Evolutionary conservation across 2,113 vertebrate species (phyloP).

Genomic region (Delphinus delphis): DNA sequence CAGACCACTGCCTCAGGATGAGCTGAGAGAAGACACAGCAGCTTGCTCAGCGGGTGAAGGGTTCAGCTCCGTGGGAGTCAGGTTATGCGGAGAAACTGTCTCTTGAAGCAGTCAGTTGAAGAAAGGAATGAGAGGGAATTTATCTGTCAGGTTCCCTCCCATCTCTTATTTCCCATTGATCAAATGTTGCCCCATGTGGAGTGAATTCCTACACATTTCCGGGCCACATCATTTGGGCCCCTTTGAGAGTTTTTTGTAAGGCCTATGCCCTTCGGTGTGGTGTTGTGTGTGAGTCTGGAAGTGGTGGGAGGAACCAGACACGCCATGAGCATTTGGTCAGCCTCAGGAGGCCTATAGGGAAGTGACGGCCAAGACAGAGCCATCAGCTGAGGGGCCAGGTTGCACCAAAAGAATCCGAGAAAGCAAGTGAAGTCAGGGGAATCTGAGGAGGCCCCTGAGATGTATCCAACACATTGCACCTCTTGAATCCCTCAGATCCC

Average conservation of each 20-base stretch:
- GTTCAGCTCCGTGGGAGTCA: neutral
- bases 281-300: neutral
- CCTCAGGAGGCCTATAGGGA: neutral
- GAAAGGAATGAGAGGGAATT: neutral
- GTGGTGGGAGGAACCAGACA: neutral
- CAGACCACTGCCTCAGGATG: neutral
- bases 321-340: neutral
- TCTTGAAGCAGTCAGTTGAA: neutral
- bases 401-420: neutral
- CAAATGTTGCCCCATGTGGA: neutral
- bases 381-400: no score
- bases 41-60: neutral
- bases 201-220: neutral
- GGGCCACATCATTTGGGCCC: no score
- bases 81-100: no score
- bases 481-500: neutral
- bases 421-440: neutral
- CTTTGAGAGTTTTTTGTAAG: neutral
- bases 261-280: neutral
- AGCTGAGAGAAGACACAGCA: neutral
- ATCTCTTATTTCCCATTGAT: neutral
- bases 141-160: neutral
- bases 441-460: neutral
- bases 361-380: neutral
- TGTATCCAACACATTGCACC: neutral